Base-by-base conservation (phyloP, 2,113 vertebrate genomes). In the Herpetotheres cachinnans region DNA sequence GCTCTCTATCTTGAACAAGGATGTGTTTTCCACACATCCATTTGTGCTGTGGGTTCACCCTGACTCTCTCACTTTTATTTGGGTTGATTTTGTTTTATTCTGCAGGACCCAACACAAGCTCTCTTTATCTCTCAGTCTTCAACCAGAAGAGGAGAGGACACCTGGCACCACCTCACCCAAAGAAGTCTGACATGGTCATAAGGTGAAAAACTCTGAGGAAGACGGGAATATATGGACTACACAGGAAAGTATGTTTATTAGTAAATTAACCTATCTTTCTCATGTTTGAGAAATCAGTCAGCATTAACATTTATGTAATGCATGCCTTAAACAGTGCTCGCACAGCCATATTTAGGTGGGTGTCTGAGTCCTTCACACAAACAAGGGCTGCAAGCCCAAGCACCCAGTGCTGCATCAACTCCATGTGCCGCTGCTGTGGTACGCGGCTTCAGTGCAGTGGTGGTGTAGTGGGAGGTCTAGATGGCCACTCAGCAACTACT, bases 361-460 rank as follows among this genome's bases (percentile, higher is more conserved):
- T 66, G 16, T 66, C 67, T 42, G 40, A 59, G 56, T 69, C 12
- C 58, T 42, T 40, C 38, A 25, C 3, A 7, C 4, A 29, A 69
- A 36, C 0, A 0, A 36, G 25, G 17, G 22, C 32, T 89, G 55
- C 20, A 10, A 54, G 13, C n/a, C 25, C 32, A 61, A 25, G 30
- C 29, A 56, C 14, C 0, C 4, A 34, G 34, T 13, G 10, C 22
- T 73, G 30, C 59, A 6, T 11, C 34, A 34, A 14, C 30, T 62
- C 34, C 0, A 0, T 13, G 25, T 25, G 11, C 29, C 5, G 8
- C 54, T 42, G 9, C 36, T 27, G 34, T 21, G 29, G 22, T 50
- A 22, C 3, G 1, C 2, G 1, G 16, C 21, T 27, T 70, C 2
- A 3, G 13, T 21, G 6, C 11, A 15, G 2, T 6, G 42, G 4